Evolutionary conservation across 2,888 invertebrate species (phyloP), one percentile per base, ranked within the genome.

Genomic region (Phengaris arion): DNA sequence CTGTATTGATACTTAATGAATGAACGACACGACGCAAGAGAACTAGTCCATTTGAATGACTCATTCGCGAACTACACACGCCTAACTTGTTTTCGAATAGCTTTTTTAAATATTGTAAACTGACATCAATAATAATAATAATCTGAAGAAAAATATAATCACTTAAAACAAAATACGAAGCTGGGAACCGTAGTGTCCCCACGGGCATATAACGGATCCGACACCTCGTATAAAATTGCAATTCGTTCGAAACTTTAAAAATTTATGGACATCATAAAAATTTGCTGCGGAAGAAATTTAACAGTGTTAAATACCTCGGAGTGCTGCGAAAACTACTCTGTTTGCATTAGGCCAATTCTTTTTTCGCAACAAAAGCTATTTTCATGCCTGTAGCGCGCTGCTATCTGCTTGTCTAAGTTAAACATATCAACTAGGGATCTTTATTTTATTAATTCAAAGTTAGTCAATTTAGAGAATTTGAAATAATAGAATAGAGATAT

Each of bases 391-490:
- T 10, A 52, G 10, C 12, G 10, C 48, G 6, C 48, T 52, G 52
- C 52, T 10, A 52, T 52, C 10, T 52, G 52, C 10, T 52, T 52
- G 52, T 52, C 10, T 12, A 9, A 52, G 12, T 10, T 9, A 81
- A 85, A 87, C 88, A 90, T 90, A 90, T 89, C 89, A 88, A 89
- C 86, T 89, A 83, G 84, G 87, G 89, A 89, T 90, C 89, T 90
- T 91, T 91, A 92, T 48, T 48, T 48, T 48, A 48, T 7, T 48
- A 48, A 48, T 48, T 22, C 22, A 22, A 22, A 22, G 22, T 22
- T 22, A 22, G 22, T 22, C 22, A 22, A 22, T 22, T 22, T 22
- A 22, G 22, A 22, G 22, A 0, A 22, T 22, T 22, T 22, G 22
- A 22, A 22, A 0, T 22, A 22, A 22, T 22, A 22, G 22, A 22